Evolutionary conservation across 2,797 vertebrate genomes (phyloP), one percentile per base, ranked within the genome.

Genomic region (Urocyon cinereoargenteus): DNA sequence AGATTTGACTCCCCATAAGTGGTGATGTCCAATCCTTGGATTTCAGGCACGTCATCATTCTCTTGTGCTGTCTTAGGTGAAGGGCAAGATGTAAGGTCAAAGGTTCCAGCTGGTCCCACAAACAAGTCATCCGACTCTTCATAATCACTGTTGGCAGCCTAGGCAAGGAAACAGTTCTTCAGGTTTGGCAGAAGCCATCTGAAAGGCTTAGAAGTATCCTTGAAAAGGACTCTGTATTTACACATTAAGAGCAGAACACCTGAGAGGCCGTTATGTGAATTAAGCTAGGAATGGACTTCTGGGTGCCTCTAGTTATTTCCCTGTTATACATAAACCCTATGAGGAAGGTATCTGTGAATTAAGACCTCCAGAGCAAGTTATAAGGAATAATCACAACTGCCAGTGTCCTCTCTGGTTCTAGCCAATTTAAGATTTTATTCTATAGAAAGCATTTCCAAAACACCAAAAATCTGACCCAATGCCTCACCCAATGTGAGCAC

Each of bases 1-100:
- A 99, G 98, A 95, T 99, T 99, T 6, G 99, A 98, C 91, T 99
- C 99, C 28, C 99, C 99, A 0, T 99, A 99, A 0, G 98, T 98
- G 4, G 99, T 98, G 94, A 99, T 40, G 4, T 97, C 66, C 7
- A 89, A 95, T 97, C 97, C 53, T 86, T 97, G 26, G 77, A 36
- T 0, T 31, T 98, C 96, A 40, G 87, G 5, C 0, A 59, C 59
- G 5, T 92, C 92, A 5, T 95, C 97, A 4, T 94, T 95, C 26
- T 96, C 96, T 49, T 97, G 90, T 28, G 96, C 95, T 34, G 82
- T 86, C n/a, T 34, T 90, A 55, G 96, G n/a, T 4, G 70, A 66
- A 72, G 36, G 45, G 66, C 85, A 78, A 4, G 98, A 92, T 0
- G 95, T 97, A 8, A 98, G 95, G 68, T 98, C 97, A 95, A 98